Percentiles rank a stretch among this genome's conserved stretches.
These are phyloP conservation scores for Trichomalopsis sarcophagae DNA, from an alignment of 1,140 invertebrate species.

Conservation along the genomic window DNA sequence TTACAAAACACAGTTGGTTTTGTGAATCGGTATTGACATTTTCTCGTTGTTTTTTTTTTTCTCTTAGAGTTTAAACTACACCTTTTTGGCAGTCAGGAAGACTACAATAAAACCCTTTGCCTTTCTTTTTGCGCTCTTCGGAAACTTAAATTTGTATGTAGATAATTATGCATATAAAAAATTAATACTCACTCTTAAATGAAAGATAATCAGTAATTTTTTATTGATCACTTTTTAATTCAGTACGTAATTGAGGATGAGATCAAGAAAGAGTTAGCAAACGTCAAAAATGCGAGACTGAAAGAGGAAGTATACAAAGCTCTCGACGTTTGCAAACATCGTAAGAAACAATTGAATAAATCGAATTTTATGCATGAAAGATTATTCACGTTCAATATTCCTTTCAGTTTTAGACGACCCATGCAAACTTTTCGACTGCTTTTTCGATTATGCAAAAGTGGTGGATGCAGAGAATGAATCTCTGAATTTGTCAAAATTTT, in stretches of 20 bases:
- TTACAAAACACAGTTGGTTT: no score
- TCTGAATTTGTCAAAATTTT: no score
- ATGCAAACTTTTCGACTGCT: constrained; percentile 11
- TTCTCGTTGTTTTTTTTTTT: no score
- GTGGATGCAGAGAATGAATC: no score
- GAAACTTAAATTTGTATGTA: not conserved
- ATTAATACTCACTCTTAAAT: no score
- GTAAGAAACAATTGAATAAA: not conserved
- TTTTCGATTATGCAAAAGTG: constrained; percentile 7
- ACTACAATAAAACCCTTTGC: not conserved
- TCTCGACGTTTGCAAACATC: not conserved
- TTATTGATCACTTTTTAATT: not conserved
- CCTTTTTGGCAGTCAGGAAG: not conserved
- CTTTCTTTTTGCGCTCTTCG: not conserved
- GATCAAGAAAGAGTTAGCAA: not conserved
- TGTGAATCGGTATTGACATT: no score
- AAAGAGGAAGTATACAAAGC: constrained; percentile 9
- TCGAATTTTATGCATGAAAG: no score
- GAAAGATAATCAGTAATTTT: no score
- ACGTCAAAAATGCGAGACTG: not conserved
- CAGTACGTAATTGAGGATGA: not conserved
- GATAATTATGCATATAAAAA: no score
- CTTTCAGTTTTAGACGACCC: not conserved
- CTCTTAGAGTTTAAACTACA: not conserved
- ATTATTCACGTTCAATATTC: not conserved